Base-by-base conservation (phyloP, 1,140 invertebrate genomes). In the Eupeodes corollae region DNA sequence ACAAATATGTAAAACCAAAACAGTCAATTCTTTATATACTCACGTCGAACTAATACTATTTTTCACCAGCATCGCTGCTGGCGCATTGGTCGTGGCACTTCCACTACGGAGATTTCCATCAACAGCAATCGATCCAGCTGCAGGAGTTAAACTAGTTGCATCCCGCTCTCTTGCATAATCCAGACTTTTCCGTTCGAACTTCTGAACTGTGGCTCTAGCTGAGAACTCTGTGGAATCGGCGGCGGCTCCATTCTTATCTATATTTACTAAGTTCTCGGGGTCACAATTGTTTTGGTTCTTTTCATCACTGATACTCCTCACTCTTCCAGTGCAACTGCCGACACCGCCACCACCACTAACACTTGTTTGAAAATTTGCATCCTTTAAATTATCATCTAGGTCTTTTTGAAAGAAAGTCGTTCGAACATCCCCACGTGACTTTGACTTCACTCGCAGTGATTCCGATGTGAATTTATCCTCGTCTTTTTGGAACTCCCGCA, bases 231-330 rank as follows among this genome's bases (percentile, higher is more conserved):
- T 50, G 10, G 49, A 42, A 16, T 42, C 41, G n/a, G 47, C n/a
- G n/a, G 39, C 41, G n/a, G 21, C 21, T 26, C 21, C 21, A 26
- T 26, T 26, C 8, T 26, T 26, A 26, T 26, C 21, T 8, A 26
- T 5, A 26, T 26, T 26, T 8, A 8, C 21, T 11, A 14, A 37
- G 35, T 47, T 47, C n/a, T 21, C 37, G 33, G 49, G 55, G 59
- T 66, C 63, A 59, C 63, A 64, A 64, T 68, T 34, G 32, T 50
- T 68, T 63, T 68, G 66, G 56, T 68, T 68, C 42, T 68, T 68
- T 43, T 68, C 66, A 56, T 68, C 66, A 19, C 65, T 68, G 47
- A 68, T 68, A 39, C 66, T 56, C 33, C 66, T 53, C 12, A 61
- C 52, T 11, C 61, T 56, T 47, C 30, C 19, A 66, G 30, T 13